A percentile compares a stretch with the other conserved stretches of the same genome.
Evolutionary conservation across 2,797 vertebrate genomes (phyloP).

Genomic region (Setipinna tenuifilis): DNA sequence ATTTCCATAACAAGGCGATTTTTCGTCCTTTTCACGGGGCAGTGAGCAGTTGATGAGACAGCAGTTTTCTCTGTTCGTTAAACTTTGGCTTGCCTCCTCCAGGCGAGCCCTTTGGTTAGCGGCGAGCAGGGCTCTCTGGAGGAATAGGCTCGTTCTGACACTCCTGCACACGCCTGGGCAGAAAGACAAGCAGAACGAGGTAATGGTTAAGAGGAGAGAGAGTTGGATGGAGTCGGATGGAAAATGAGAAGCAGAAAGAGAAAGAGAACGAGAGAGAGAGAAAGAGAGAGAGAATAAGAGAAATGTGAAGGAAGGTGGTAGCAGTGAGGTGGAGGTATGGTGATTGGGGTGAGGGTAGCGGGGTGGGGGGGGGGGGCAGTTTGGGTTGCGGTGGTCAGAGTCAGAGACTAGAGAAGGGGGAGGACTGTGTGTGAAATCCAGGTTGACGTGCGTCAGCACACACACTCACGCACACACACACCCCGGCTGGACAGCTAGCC

Average conservation of each 20-base stretch:
- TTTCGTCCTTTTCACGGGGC: neutral
- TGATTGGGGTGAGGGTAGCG: neutral
- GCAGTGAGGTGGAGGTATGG: too few relatives aligned
- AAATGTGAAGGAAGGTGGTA: too few relatives aligned
- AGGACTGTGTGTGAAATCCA: conserved; percentile 40
- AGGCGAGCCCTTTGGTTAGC: neutral
- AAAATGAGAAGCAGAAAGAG: too few relatives aligned
- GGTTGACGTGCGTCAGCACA: conserved; percentile 3
- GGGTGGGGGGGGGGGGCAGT: neutral
- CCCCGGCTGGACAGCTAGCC: conserved; percentile 10
- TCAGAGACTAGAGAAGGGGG: conserved; percentile 10
- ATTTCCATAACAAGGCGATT: conserved; percentile 16
- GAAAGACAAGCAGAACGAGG: too few relatives aligned
- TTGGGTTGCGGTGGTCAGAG: too few relatives aligned
- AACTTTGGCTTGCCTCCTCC: conserved; percentile 22
- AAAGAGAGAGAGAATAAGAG: too few relatives aligned
- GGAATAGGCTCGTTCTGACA: too few relatives aligned
- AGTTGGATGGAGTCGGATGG: neutral
- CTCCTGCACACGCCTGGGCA: too few relatives aligned
- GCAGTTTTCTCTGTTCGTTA: conserved; percentile 18
- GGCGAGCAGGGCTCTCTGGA: neutral
- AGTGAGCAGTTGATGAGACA: neutral
- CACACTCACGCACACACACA: neutral
- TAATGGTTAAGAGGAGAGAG: neutral
- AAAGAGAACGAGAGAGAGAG: too few relatives aligned